phyloP scores from a whole-genome alignment of 2,888 invertebrate genomes.

The Ectemnius continuus region DNA sequence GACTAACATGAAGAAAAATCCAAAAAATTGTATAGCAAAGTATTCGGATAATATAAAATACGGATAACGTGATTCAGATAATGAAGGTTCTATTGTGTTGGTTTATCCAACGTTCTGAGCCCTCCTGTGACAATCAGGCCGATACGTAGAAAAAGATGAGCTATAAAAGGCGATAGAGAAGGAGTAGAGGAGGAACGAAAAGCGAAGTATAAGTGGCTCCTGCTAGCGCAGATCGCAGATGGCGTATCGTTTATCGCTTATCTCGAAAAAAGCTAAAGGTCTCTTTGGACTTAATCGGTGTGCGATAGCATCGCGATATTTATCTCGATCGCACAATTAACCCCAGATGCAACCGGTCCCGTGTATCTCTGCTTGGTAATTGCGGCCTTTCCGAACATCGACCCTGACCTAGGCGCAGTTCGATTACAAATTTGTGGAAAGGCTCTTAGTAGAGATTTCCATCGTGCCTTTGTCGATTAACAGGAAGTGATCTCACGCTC shows the following conservation, averaged over 20 bases:
- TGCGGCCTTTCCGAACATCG: conserved; percentile 9
- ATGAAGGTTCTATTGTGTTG: too few species aligned
- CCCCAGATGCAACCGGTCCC: conserved; percentile 33
- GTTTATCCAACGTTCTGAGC: too few species aligned
- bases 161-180: not conserved
- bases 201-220: conserved; percentile 22
- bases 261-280: conserved; percentile 46
- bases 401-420: not conserved
- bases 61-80: too few species aligned
- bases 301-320: conserved; percentile 50
- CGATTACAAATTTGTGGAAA: conserved; percentile 28
- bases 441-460: too few species aligned
- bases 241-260: conserved; percentile 32
- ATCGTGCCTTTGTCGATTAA: too few species aligned
- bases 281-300: conserved; percentile 47
- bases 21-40: too few species aligned
- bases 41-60: too few species aligned
- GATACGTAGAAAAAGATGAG: not conserved
- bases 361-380: conserved; percentile 37
- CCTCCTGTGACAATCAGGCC: not conserved
- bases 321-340: conserved; percentile 54
- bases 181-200: not conserved
- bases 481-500: too few species aligned
- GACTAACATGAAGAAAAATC: too few species aligned
- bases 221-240: not conserved